phyloP scores from a whole-genome alignment of 2,113 vertebrate species.

The Xiphorhynchus elegans region DNA sequence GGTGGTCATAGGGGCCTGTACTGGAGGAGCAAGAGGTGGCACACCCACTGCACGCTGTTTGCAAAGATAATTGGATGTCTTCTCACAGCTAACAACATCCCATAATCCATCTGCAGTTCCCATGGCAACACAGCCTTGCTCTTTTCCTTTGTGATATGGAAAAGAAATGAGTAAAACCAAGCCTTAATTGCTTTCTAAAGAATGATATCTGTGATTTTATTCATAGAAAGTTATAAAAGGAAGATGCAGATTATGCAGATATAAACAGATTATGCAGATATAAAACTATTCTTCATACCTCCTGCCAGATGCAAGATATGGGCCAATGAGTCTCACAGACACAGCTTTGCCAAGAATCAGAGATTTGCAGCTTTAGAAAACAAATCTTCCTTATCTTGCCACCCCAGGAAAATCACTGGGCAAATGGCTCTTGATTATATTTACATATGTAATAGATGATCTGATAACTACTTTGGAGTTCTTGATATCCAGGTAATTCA shows the following conservation, averaged over 20 bases:
- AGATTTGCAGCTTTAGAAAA: neutral
- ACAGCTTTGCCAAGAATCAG: neutral
- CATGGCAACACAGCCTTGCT: conserved; percentile 87
- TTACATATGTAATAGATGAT: neutral
- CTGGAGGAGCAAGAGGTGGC: conserved; percentile 60
- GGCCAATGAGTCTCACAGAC: neutral
- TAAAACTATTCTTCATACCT: neutral
- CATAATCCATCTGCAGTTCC: conserved; percentile 87
- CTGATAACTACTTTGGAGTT: neutral
- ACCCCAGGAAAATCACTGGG: neutral
- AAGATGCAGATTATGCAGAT: neutral
- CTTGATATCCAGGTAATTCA: neutral
- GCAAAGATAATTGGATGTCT: conserved; percentile 87
- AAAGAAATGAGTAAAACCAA: neutral
- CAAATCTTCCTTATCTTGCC: neutral
- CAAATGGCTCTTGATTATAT: neutral
- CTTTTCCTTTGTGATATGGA: conserved; percentile 75
- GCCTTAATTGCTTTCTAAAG: neutral
- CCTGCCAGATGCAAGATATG: neutral
- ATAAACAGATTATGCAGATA: neutral
- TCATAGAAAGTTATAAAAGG: neutral
- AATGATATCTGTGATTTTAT: neutral
- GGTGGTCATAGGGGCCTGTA: conserved; percentile 14
- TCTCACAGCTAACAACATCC: conserved; percentile 86
- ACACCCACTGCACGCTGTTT: conserved; percentile 81